phyloP scores from a whole-genome alignment of 37 sponge, comb jelly and placozoan genomes.

The Lycopodina hypogea region DNA sequence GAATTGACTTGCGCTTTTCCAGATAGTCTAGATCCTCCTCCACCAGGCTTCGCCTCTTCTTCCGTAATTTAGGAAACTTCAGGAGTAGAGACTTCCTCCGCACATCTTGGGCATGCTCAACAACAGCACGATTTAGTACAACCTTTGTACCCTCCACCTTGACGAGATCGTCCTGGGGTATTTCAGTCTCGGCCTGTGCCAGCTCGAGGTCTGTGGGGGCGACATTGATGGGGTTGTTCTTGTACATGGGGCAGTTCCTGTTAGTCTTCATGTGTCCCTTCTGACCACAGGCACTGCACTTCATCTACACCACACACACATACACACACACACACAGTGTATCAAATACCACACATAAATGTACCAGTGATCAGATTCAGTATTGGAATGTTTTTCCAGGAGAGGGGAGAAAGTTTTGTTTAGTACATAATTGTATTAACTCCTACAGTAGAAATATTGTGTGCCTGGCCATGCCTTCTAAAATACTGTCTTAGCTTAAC shows the following conservation, averaged over 20 bases:
- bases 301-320: slow-evolving; percentile 58
- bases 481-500: too few relatives aligned
- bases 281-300: slow-evolving; percentile 97
- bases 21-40: slow-evolving; percentile 85
- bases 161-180: slow-evolving; percentile 78
- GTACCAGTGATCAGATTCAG: too few relatives aligned
- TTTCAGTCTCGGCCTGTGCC: slow-evolving; percentile 54
- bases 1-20: slow-evolving; percentile 67
- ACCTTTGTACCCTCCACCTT: slow-evolving; percentile 96
- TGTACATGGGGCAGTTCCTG: slow-evolving; percentile 94
- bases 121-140: slow-evolving; percentile 45
- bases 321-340: too few relatives aligned
- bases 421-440: too few relatives aligned
- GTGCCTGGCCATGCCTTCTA: too few relatives aligned
- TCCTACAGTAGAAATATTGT: too few relatives aligned
- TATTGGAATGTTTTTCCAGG: neutral
- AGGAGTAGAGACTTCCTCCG: slow-evolving; percentile 74
- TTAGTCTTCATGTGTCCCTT: slow-evolving; percentile 99
- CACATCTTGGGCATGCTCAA: slow-evolving; percentile 64
- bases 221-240: slow-evolving; percentile 62
- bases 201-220: slow-evolving; percentile 71
- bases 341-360: neutral
- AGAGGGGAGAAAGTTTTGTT: neutral
- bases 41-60: slow-evolving; percentile 34
- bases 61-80: slow-evolving; percentile 66